Percentiles rank a stretch among this genome's conserved stretches.
phyloP scores from a whole-genome alignment of 2,888 invertebrate species.

The Leptinotarsa rubiginosa region DNA sequence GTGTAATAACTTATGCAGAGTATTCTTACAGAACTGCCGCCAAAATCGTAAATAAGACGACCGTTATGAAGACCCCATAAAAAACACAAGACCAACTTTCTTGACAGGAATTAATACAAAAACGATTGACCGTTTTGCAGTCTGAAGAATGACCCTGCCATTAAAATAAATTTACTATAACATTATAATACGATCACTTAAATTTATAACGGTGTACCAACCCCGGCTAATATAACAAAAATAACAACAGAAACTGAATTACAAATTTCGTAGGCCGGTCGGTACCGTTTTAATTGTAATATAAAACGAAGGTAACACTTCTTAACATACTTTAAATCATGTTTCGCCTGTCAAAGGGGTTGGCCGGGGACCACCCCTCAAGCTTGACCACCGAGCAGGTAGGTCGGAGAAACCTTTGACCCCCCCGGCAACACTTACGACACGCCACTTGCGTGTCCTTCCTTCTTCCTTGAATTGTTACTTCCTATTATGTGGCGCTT shows the following conservation, averaged over 20 bases:
- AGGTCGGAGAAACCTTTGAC: conserved; percentile 55
- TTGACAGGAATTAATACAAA: conserved; percentile 50
- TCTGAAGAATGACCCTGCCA: conserved; percentile 56
- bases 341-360: conserved; percentile 55
- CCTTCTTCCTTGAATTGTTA: conserved; percentile 45
- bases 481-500: conserved; percentile 40
- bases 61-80: conserved; percentile 29
- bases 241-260: conserved; percentile 52
- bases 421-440: conserved; percentile 53
- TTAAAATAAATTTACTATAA: conserved; percentile 61
- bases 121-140: conserved; percentile 55
- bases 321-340: conserved; percentile 58
- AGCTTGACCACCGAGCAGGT: conserved; percentile 55
- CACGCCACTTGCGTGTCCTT: conserved; percentile 44
- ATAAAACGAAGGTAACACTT: conserved; percentile 62
- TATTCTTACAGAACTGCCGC: conserved; percentile 3
- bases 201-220: conserved; percentile 55
- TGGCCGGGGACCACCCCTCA: conserved; percentile 47
- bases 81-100: conserved; percentile 25
- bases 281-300: conserved; percentile 54
- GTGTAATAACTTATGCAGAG: conserved; percentile 3
- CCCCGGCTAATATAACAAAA: conserved; percentile 39
- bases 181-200: conserved; percentile 61
- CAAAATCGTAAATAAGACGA: conserved; percentile 27
- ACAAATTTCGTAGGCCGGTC: conserved; percentile 61